phyloP scores from a whole-genome alignment of 1,140 invertebrate genomes.

The Drosophila dunni region DNA sequence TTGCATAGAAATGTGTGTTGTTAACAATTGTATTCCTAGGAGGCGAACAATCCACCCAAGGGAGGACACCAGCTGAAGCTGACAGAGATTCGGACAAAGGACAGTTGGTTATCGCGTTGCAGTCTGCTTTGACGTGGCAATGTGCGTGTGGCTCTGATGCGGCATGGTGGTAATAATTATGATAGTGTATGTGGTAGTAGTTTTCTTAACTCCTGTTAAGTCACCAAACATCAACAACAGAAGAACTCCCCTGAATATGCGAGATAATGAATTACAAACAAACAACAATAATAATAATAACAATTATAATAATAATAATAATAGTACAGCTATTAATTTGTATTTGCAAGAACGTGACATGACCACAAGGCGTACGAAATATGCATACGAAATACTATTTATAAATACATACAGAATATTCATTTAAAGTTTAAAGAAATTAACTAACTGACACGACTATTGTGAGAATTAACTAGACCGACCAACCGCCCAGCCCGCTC shows the following conservation, averaged over 20 bases:
- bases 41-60: slow-evolving; percentile 92
- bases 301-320: slow-evolving; percentile 66
- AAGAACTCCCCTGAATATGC: slow-evolving; percentile 51
- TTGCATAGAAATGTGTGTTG: neutral
- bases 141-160: slow-evolving; percentile 72
- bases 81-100: slow-evolving; percentile 89
- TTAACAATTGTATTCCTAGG: slow-evolving; percentile 85
- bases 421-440: slow-evolving; percentile 38
- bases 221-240: slow-evolving; percentile 51
- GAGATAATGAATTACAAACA: slow-evolving; percentile 49
- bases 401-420: slow-evolving; percentile 47
- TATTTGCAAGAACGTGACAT: slow-evolving; percentile 67
- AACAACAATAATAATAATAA: slow-evolving; percentile 36
- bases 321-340: slow-evolving; percentile 54
- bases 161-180: slow-evolving; percentile 75
- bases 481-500: slow-evolving; percentile 12
- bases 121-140: slow-evolving; percentile 89
- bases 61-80: slow-evolving; percentile 89
- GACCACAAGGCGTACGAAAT: slow-evolving; percentile 60
- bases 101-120: slow-evolving; percentile 90
- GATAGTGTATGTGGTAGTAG: slow-evolving; percentile 79
- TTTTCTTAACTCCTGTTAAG: slow-evolving; percentile 83
- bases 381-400: slow-evolving; percentile 51
- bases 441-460: slow-evolving; percentile 32
- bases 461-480: slow-evolving; percentile 26